Evolutionary conservation across 2,113 vertebrate species (phyloP).

Genomic region (Phodopus roborovskii): DNA sequence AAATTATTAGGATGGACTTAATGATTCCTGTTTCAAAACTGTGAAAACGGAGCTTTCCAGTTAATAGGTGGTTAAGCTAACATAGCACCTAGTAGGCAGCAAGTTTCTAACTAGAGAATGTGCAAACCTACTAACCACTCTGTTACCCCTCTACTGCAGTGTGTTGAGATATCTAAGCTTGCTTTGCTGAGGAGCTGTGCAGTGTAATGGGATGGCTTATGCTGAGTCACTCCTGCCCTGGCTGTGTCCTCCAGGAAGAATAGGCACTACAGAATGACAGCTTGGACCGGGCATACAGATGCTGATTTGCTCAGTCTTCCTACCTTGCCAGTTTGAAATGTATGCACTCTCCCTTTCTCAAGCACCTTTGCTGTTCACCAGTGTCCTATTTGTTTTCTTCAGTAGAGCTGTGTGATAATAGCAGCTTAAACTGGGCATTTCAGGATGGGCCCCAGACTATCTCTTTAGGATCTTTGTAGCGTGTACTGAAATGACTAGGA

Average conservation of each 20-base stretch:
- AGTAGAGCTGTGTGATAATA: conserved; percentile 34
- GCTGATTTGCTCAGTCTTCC: neutral
- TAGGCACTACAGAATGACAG: conserved; percentile 15
- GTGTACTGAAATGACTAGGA: conserved; percentile 15
- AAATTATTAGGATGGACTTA: conserved; percentile 36
- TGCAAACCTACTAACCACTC: conserved; percentile 27
- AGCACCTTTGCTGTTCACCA: conserved; percentile 16
- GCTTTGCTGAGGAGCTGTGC: conserved; percentile 70
- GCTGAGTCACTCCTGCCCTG: conserved; percentile 73
- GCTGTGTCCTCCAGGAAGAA: conserved; percentile 70
- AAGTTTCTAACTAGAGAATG: conserved; percentile 39
- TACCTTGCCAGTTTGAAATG: conserved; percentile 16
- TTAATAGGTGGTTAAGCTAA: conserved; percentile 16
- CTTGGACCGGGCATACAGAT: neutral
- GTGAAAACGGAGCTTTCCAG: conserved; percentile 62
- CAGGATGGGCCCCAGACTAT: neutral
- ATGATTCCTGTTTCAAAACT: conserved; percentile 52
- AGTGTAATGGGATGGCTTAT: conserved; percentile 47
- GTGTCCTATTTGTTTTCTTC: neutral
- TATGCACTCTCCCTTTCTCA: conserved; percentile 27
- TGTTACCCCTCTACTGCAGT: neutral
- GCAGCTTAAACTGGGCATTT: conserved; percentile 4
- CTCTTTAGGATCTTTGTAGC: neutral
- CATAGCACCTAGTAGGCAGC: neutral
- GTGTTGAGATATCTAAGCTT: conserved; percentile 53